Base-by-base conservation (phyloP, 2,113 vertebrate genomes). In the Apaloderma vittatum region DNA sequence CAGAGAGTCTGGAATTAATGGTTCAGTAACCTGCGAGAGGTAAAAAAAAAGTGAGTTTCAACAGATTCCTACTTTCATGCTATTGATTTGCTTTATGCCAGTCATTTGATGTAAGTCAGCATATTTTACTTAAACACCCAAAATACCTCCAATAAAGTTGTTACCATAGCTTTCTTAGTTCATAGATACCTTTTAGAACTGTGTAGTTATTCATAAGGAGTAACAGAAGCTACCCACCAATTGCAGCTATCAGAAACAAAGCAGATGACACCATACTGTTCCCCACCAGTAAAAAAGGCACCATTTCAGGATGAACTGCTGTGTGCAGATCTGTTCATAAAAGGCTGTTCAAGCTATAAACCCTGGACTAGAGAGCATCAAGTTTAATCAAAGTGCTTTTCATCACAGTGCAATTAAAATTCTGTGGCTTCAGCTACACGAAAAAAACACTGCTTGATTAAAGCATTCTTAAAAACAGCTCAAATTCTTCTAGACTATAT, bases 1-100 rank as follows among this genome's bases (percentile, higher is more conserved):
- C 36, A 96, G 57, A 30, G 86, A 59, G 55, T 74, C 97, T 95
- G 87, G 54, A 73, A 95, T 79, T 26, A 95, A 40, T 6, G 90
- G 34, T 52, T 15, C 45, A 27, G 76, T n/a, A 30, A 46, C 83
- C 98, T 98, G 54, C 19, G 46, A 81, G 52, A 17, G 51, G 9
- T 18, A n/a, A 46, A 46, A 23, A 37, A 55, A 57, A 61, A 7
- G 1, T 8, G 16, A 68, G 61, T 57, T 67, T 66, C 48, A 76
- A 62, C 10, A 52, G 24, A 62, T 70, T 65, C 11, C 15, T 14
- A 3, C 8, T 91, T 54, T 74, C n/a, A 37, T 72, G n/a, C 5
- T 23, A 76, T 1, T 65, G 9, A 59, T 49, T 29, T 75, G 20
- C 21, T 67, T 3, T 11, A 32, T 4, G 1, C 3, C 89, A 3